Conservation (phyloP, 92 coral and sea anemone genomes). For the Virgularia gustaviana region DNA sequence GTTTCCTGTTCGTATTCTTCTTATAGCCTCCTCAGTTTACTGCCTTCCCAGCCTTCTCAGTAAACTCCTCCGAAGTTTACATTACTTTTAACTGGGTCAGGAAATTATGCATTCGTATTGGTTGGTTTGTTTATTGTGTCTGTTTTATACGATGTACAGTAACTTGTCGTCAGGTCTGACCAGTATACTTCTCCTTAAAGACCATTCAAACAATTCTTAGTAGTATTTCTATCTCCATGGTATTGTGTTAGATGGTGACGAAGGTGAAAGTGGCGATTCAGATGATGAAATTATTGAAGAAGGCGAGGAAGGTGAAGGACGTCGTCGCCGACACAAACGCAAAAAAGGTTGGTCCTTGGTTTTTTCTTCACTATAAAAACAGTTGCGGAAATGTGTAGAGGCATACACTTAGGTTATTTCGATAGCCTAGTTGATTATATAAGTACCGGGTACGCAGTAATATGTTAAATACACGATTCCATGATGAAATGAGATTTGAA, state of each 20-base stretch:
- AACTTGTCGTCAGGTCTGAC: too few relatives aligned
- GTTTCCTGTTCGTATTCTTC: background rate
- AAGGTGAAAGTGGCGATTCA: slow-evolving; percentile 77
- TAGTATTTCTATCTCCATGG: background rate
- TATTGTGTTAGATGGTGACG: slow-evolving; percentile 44
- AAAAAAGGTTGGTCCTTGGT: background rate
- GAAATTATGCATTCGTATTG: background rate
- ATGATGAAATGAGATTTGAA: background rate
- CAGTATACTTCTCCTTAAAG: too few relatives aligned
- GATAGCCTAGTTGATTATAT: background rate
- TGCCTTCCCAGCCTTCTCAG: too few relatives aligned
- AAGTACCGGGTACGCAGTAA: background rate
- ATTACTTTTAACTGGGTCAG: too few relatives aligned
- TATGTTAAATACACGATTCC: background rate
- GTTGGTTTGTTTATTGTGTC: background rate
- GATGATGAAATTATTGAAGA: slow-evolving; percentile 86
- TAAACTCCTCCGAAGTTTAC: too few relatives aligned
- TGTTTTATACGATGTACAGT: too few relatives aligned
- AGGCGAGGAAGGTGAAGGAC: slow-evolving; percentile 73
- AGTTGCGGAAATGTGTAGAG: background rate
- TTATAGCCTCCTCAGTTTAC: too few relatives aligned
- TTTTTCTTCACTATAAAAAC: background rate
- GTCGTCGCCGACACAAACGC: slow-evolving; percentile 57
- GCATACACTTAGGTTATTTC: too few relatives aligned
- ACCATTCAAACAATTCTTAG: too few relatives aligned